phyloP scores from a whole-genome alignment of 1,140 invertebrate species.

The Cydia fagiglandana region DNA sequence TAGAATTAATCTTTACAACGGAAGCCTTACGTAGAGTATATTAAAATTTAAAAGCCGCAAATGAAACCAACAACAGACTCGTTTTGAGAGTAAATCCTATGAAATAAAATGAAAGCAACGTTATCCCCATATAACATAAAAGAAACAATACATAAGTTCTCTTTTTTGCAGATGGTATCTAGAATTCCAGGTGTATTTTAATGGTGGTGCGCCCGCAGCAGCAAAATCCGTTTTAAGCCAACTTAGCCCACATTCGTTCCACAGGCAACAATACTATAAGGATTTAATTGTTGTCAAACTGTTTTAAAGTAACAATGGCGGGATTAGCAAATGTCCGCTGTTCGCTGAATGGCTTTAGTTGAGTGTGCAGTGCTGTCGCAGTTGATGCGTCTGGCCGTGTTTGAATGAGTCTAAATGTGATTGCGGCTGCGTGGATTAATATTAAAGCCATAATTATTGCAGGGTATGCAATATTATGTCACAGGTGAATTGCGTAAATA shows the following conservation, averaged over 20 bases:
- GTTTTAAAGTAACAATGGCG: not conserved
- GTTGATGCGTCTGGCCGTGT: not conserved
- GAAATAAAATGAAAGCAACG: conserved; percentile 3
- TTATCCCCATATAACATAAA: not conserved
- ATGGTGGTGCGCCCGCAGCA: not conserved
- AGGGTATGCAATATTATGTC: not conserved
- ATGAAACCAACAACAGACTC: not conserved
- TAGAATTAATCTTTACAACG: not conserved
- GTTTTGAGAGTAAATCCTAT: not conserved
- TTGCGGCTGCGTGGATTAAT: not conserved
- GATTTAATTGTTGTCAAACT: conserved; percentile 19
- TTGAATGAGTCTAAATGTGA: not conserved
- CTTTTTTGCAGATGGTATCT: not conserved
- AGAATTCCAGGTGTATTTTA: conserved; percentile 1
- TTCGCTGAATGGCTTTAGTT: conserved; percentile 9
- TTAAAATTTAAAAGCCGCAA: not conserved
- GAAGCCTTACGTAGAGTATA: no score
- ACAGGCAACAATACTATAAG: conserved; percentile 1
- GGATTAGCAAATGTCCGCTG: conserved; percentile 9
- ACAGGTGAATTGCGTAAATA: not conserved
- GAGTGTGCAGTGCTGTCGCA: conserved; percentile 6
- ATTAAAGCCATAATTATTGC: not conserved
- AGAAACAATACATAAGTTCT: not conserved
- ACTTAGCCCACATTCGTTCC: not conserved
- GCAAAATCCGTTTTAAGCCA: not conserved